Evolutionary conservation across 2,113 vertebrate genomes (phyloP), one percentile per base, ranked within the genome.

Genomic region (Lepus europaeus): DNA sequence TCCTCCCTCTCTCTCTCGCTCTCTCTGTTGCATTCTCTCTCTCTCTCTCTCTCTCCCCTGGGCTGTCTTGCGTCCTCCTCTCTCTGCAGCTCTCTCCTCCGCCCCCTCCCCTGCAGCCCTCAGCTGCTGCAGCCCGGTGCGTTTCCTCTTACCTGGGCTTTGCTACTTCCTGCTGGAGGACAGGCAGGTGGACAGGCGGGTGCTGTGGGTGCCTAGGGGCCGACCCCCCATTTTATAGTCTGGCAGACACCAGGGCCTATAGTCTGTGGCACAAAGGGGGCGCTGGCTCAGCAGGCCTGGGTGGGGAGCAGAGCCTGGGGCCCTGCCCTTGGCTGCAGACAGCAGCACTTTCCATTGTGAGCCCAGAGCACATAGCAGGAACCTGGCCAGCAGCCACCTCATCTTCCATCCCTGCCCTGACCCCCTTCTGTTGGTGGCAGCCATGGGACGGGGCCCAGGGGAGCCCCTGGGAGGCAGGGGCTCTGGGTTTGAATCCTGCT

Each of bases 171-270:
- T 51, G 64, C 49, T 66, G n/a, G 31, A 80, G 92, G 76, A 82
- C 91, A 68, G 88, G 76, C 84, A 31, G 68, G 51, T 2, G 5
- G 89, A 70, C 6, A 22, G 93, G 73, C 39, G 29, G 33, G 88
- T 76, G 85, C 74, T 77, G 29, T 91, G 91, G 79, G 89, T 20
- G 63, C 64, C 74, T 20, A 39, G 33, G 84, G 86, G 20, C 89
- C 56, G 61, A 97, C 91, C 88, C 95, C 93, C 95, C 94, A 93
- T 94, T 96, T 96, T 97, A 97, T 96, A 97, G 85, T 56, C 96
- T 97, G 96, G 97, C 95, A 97, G 97, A 69, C 87, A 53, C 77
- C 36, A 25, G 83, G 63, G n/a, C 33, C 92, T 85, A 20, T 83
- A 59, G 78, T 79, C 49, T 23, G 70, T 20, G 45, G 59, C 86